Evolutionary conservation across 2,113 vertebrate species (phyloP).

Genomic region (Opisthocomus hoazin): DNA sequence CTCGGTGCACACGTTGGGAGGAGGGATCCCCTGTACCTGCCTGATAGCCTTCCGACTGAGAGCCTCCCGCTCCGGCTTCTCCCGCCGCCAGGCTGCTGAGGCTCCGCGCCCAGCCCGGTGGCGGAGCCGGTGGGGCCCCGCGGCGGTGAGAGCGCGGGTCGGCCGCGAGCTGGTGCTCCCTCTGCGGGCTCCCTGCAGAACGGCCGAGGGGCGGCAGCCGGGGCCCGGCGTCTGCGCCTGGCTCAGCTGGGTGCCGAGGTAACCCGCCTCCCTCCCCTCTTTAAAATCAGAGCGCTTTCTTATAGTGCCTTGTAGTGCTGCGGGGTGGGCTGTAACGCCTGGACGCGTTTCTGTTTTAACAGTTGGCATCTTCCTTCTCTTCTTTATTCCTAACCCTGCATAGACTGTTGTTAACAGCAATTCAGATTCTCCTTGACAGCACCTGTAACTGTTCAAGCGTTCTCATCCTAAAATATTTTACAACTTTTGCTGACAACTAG

Average conservation of each 20-base stretch:
- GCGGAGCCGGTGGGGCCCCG: too few relatives aligned
- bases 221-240: too few relatives aligned
- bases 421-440: not conserved
- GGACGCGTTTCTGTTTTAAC: not conserved
- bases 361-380: not conserved
- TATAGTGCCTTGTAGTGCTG: rapidly evolving
- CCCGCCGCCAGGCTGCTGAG: too few relatives aligned
- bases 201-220: too few relatives aligned
- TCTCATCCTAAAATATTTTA: not conserved
- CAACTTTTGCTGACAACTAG: not conserved
- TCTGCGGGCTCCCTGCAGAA: not conserved
- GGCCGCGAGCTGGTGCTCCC: slow-evolving; percentile 40
- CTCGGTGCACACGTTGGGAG: too few relatives aligned
- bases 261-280: rapidly evolving
- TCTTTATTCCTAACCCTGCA: not conserved
- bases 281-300: rapidly evolving
- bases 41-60: too few relatives aligned
- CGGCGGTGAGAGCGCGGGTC: too few relatives aligned
- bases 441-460: not conserved
- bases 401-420: not conserved
- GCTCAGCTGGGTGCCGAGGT: not conserved
- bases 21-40: too few relatives aligned
- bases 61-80: too few relatives aligned
- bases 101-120: too few relatives aligned
- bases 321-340: too few relatives aligned